phyloP scores from a whole-genome alignment of 2,888 invertebrate genomes.

The Eupithecia subfuscata region DNA sequence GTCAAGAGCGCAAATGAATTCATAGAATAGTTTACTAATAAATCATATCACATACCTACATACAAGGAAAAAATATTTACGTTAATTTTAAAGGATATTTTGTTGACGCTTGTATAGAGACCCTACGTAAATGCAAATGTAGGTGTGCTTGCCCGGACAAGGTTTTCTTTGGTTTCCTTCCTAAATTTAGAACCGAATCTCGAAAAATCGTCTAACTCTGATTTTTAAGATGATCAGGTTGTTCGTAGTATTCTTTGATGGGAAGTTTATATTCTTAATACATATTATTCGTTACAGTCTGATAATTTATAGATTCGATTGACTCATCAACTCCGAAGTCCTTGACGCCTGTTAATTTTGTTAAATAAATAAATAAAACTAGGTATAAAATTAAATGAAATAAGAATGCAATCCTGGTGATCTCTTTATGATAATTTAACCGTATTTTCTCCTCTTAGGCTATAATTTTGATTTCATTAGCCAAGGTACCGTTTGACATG shows the following conservation, averaged over 20 bases:
- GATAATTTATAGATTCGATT: background rate
- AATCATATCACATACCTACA: background rate
- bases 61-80: background rate
- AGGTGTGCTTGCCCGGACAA: background rate
- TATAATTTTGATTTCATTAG: background rate
- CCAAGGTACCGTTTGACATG: constrained; percentile 21
- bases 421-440: background rate
- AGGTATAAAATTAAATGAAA: background rate
- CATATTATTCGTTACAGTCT: background rate
- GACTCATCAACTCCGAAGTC: background rate
- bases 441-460: background rate
- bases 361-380: background rate
- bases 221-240: background rate
- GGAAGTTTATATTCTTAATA: background rate
- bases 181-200: too few relatives aligned
- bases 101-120: background rate
- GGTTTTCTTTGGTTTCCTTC: too few relatives aligned
- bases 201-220: too few relatives aligned
- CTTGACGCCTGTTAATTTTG: background rate
- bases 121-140: background rate
- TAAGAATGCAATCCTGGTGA: background rate
- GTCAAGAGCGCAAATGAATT: constrained; percentile 27
- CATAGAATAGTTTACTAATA: constrained; percentile 10
- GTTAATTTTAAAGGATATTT: background rate
- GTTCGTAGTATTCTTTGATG: background rate